Base-by-base conservation (phyloP, 2,797 vertebrate genomes). In the Pachyuromys duprasi region DNA sequence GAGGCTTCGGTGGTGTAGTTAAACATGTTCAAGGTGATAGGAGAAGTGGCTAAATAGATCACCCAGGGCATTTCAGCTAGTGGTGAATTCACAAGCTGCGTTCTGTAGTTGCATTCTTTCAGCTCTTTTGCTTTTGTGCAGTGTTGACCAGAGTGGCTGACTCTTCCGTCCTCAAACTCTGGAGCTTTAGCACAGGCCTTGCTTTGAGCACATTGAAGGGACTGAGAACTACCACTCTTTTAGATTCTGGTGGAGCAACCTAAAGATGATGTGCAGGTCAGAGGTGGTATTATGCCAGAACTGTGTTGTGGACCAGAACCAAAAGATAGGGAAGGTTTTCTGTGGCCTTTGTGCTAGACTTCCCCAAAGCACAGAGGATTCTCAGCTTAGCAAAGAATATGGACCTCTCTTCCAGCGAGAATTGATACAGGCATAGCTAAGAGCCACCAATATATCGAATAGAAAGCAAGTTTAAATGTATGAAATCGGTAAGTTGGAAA, bases 401-500 rank as follows among this genome's bases (percentile, higher is more conserved):
- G 42, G 49, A 22, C 78, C 86, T 97, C 78, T 93, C 67, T 92
- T 57, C 90, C 86, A 63, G 33, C 8, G 67, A 94, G 87, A 93
- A 60, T n/a, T 22, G 62, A 69, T 49, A 60, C 45, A 82, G 67
- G 79, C 0, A 0, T 86, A 63, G 69, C 87, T 80, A 93, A 84
- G 55, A 70, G 63, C 53, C 62, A 79, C 74, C 60, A 42, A 79
- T 33, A 31, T 18, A 24, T 14, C 5, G 8, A 91, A 42, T 74
- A 28, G 33, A 88, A 91, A 92, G 24, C 53, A 72, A 78, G 26
- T 63, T 82, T 60, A 15, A 76, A 94, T 45, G 14, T 65, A 8
- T 86, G 69, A 83, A 82, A 70, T 92, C 69, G 31, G 72, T 88
- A 94, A 53, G 22, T 57, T 90, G 69, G 80, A 93, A 91, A 96